Evolutionary conservation across 2,797 vertebrate species (phyloP), one percentile per base, ranked within the genome.

Genomic region (Aplochiton taeniatus): DNA sequence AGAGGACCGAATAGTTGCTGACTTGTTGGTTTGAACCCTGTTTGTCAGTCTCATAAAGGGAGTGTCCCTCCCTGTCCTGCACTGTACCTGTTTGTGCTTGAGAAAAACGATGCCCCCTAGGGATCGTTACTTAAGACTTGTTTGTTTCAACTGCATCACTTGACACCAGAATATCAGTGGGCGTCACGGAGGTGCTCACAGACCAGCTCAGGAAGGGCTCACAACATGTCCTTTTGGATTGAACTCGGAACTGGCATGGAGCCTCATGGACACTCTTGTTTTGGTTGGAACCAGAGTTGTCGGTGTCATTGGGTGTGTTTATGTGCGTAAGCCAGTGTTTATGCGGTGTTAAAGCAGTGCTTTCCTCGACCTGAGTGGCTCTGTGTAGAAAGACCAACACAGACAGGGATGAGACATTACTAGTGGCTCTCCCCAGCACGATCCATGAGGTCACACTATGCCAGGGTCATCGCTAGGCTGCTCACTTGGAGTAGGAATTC

Each of bases 281-380:
- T 80, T 51, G 66, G 20, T 72, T 82, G 80, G 78, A 80, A 43
- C 65, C n/a, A 1, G 50, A 7, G 6, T 61, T 57, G 65, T 45
- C 31, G 7, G 1, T 66, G 69, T 80, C 71, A 75, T 63, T 1
- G 65, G 70, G 68, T 69, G 78, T 76, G 76, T 76, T 72, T 65
- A 65, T 71, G 53, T 52, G 48, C 63, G 20, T 59, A 14, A 52
- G 58, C 42, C 55, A 11, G 11, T 57, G 14, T 57, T 57, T 43
- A 57, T 14, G 31, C 10, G 55, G 31, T 31, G 31, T 31, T 31
- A n/a, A n/a, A n/a, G n/a, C n/a, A n/a, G n/a, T n/a, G n/a, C 31
- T 57, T 7, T 41, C 9, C n/a, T 4, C 13, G 1, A n/a, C 5
- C 13, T 57, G 20, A 13, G 11, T 13, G 20, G 12, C 54, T 42